These are phyloP conservation scores for Hydrophis major DNA, from an alignment of 2,797 vertebrate species.

Conservation along the genomic window DNA sequence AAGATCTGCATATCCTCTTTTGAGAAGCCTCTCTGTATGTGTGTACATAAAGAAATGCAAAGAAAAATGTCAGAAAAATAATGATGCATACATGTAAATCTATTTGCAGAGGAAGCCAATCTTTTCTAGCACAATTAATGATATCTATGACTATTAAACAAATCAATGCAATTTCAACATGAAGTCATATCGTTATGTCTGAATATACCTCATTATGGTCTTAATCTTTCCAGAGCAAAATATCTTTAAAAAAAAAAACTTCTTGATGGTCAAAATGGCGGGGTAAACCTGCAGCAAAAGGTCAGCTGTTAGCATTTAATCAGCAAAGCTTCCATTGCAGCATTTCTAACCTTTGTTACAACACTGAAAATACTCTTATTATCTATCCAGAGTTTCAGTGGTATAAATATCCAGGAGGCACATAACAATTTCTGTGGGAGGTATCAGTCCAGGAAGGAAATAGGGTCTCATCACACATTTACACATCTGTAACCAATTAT, in stretches of 20 bases:
- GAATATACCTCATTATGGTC: background rate
- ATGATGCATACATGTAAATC: background rate
- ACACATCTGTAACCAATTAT: background rate
- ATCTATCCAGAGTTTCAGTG: background rate
- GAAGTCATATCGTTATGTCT: background rate
- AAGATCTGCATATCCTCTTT: background rate
- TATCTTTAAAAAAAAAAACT: background rate
- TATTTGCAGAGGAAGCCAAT: background rate
- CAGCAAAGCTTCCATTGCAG: conserved; percentile 54
- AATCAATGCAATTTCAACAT: background rate
- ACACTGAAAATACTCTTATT: background rate
- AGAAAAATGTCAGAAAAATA: background rate
- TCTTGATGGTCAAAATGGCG: conserved; percentile 35
- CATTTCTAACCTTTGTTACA: conserved; percentile 1
- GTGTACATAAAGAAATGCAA: background rate
- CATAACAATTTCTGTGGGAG: background rate
- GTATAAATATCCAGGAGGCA: background rate
- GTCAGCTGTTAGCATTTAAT: conserved; percentile 42
- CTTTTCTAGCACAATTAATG: conserved; percentile 20
- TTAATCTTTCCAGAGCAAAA: background rate
- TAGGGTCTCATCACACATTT: background rate
- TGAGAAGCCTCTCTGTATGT: background rate
- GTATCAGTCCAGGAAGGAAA: background rate
- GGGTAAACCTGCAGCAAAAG: conserved; percentile 34
- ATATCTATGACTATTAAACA: background rate